Evolutionary conservation across 2,797 vertebrate species (phyloP), one percentile per base, ranked within the genome.

Genomic region (Aythya fuligula): DNA sequence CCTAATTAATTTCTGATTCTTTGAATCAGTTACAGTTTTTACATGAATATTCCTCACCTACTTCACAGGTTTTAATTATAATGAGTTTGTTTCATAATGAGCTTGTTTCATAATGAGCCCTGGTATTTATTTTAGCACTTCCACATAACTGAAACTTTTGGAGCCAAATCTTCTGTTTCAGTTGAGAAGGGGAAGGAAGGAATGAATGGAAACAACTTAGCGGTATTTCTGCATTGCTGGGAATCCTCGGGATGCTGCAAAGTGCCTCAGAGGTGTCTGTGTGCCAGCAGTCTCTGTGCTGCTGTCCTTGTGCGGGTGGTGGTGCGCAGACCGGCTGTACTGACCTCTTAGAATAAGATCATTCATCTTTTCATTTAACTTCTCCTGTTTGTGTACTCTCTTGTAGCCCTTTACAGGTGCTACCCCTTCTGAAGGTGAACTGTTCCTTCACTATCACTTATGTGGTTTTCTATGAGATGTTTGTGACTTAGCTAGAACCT

Each of bases 181-280:
- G 28, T 76, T 89, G 81, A 74, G 71, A 94, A 93, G 2, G 13
- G 66, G 47, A 89, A 90, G 69, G 57, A 54, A 77, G 14, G 85
- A 87, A 80, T 85, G 82, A 74, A 61, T 83, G 79, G 61, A 95
- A 93, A 85, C 81, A 91, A 77, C n/a, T 87, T 61, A 7, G 22
- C n/a, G 43, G 43, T 80, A 94, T 91, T 89, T 94, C 34, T 94
- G 69, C 75, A 27, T 87, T 80, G 61, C 64, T 85, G 80, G 86
- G 80, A 88, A 94, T 77, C 73, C 66, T 88, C 73, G 80, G 64
- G 41, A 72, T 69, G 76, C 39, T 65, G 49, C 56, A 0, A 62
- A 94, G 61, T 32, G 28, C 74, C 82, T 93, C 60, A 14, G 39
- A 69, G 53, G n/a, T 22, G 45, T 28, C 70, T 38, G 43, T n/a